Evolutionary conservation across 2,888 invertebrate species (phyloP), one percentile per base, ranked within the genome.

Genomic region (Ypsolopha sequella): DNA sequence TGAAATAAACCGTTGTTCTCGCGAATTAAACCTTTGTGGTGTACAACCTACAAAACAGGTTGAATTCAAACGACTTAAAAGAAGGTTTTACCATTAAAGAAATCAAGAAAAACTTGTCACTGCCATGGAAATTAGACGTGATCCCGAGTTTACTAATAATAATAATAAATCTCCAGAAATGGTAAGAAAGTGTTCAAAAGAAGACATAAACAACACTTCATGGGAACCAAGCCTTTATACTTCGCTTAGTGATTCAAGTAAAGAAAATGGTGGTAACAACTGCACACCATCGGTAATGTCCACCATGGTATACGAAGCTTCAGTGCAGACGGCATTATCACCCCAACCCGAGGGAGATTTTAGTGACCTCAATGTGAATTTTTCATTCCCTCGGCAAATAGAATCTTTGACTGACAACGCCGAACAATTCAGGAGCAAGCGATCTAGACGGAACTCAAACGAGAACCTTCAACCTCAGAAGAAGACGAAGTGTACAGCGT

Each of bases 131-230:
- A 41, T 36, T 38, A 41, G 35, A 13, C 35, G 47, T 50, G 36
- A 50, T 9, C 38, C 38, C 36, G 36, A 36, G 47, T 39, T 44
- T 52, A 24, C 51, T 53, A 51, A n/a, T n/a, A n/a, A n/a, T n/a
- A n/a, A n/a, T 24, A 58, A 64, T 56, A 66, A 69, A 58, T 74
- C 79, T 6, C 61, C 82, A 51, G 86, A 85, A 75, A 62, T 70
- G 54, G 65, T 85, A 55, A 66, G 85, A 54, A 76, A 73, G 76
- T 73, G 71, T 59, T 59, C 64, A 49, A 61, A 61, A 57, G 58
- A 63, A 50, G 64, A 71, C 51, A 54, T 56, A 44, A 61, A 71
- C 55, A 66, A 81, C 54, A 68, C 69, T 55, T 85, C 84, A 56
- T 85, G 79, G 80, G 80, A 80, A 54, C 62, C 61, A 13, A 48